These are phyloP conservation scores for Eretmocerus hayati DNA, from an alignment of 2,888 invertebrate genomes.

Conservation along the genomic window DNA sequence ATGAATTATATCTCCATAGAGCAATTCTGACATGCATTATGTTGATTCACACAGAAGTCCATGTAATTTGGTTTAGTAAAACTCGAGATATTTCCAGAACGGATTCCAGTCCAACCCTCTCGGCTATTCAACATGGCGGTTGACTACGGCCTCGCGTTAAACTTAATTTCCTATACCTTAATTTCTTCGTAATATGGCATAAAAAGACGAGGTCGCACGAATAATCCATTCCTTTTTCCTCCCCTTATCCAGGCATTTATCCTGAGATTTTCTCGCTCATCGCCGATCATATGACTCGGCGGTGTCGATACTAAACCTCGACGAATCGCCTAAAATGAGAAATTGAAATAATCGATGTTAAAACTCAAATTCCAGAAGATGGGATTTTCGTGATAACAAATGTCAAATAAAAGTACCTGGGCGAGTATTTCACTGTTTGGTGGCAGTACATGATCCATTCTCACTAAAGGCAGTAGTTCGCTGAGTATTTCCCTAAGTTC, in stretches of 20 bases:
- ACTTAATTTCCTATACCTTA: too few species aligned
- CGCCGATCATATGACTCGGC: constrained; percentile 79
- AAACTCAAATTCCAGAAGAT: too few species aligned
- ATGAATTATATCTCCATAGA: background rate
- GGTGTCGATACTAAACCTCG: constrained; percentile 75
- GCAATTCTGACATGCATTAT: too few species aligned
- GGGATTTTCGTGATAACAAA: too few species aligned
- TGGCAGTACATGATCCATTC: constrained; percentile 86
- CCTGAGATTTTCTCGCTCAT: constrained; percentile 57
- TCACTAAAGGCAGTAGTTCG: constrained; percentile 74
- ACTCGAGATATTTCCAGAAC: too few species aligned
- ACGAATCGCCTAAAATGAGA: constrained; percentile 49
- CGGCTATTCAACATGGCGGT: too few species aligned
- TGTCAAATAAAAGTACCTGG: constrained; percentile 59
- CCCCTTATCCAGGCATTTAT: constrained; percentile 77
- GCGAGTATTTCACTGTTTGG: constrained; percentile 71
- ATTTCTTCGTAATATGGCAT: constrained; percentile 93
- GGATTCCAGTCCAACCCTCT: too few species aligned
- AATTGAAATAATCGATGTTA: background rate
- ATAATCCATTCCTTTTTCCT: constrained; percentile 62
- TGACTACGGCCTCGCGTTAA: too few species aligned
- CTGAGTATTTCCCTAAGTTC: constrained; percentile 79
- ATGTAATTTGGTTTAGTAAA: too few species aligned
- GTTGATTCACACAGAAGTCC: constrained; percentile 9
- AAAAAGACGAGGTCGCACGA: constrained; percentile 81